Evolutionary conservation across 2,888 invertebrate genomes (phyloP).

Genomic region (Cyclophora punctaria): DNA sequence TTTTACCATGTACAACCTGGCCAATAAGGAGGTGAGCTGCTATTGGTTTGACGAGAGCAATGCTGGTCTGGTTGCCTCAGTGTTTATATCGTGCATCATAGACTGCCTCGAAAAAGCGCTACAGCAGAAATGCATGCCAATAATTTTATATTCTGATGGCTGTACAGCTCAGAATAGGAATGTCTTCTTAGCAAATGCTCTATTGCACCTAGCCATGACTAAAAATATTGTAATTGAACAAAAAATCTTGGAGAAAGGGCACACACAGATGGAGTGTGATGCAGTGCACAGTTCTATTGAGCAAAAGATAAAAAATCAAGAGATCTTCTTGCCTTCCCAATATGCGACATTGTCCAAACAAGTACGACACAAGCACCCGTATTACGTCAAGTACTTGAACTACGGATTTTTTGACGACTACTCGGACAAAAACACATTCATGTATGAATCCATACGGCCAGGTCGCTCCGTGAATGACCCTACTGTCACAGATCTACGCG

Average conservation of each 20-base stretch:
- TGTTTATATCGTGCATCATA: constrained; percentile 9
- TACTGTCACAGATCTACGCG: background rate
- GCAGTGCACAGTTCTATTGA: constrained; percentile 37
- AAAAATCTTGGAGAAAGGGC: constrained; percentile 23
- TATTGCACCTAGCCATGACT: constrained; percentile 17
- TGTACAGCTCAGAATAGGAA: constrained; percentile 27
- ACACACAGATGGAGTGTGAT: constrained; percentile 18
- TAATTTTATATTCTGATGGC: constrained; percentile 22
- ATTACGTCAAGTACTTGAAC: background rate
- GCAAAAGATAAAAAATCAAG: constrained; percentile 25
- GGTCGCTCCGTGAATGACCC: background rate
- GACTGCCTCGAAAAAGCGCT: constrained; percentile 16
- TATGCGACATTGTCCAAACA: background rate
- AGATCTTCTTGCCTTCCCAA: constrained; percentile 10
- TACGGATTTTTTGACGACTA: background rate
- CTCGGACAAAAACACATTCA: background rate
- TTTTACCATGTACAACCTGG: constrained; percentile 25
- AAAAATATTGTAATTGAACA: constrained; percentile 18
- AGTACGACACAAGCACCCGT: background rate
- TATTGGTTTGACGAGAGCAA: constrained; percentile 2
- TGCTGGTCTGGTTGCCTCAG: constrained; percentile 11
- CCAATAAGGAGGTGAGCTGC: constrained; percentile 13
- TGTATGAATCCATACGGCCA: background rate
- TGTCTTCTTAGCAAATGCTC: constrained; percentile 20
- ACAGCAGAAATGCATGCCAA: constrained; percentile 6